Evolutionary conservation across 2,797 vertebrate genomes (phyloP).

Genomic region (Acanthurus tractus): DNA sequence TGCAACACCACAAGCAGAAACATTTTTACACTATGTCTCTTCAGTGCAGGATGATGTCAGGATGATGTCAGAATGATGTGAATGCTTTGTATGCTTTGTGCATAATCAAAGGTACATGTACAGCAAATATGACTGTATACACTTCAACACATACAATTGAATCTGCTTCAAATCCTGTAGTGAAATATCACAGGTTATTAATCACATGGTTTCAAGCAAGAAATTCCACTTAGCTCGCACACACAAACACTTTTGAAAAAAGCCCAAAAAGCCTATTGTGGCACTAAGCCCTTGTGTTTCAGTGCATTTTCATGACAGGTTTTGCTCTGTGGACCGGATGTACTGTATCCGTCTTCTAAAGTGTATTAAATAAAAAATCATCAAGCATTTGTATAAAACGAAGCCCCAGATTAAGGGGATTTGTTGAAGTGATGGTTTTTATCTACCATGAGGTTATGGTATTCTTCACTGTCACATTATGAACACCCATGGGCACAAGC

Average conservation of each 20-base stretch:
- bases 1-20: neutral
- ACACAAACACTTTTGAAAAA: conserved; percentile 71
- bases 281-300: conserved; percentile 80
- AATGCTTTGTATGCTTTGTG: no score
- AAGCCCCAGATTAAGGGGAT: conserved; percentile 84
- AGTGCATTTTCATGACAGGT: conserved; percentile 81
- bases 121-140: conserved; percentile 8
- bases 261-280: conserved; percentile 73
- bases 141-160: conserved; percentile 54
- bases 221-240: conserved; percentile 60
- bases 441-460: conserved; percentile 73
- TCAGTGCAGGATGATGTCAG: no score
- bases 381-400: conserved; percentile 78
- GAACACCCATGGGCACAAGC: conserved; percentile 37
- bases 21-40: neutral
- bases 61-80: no score
- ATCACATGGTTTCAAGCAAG: conserved; percentile 64
- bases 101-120: conserved; percentile 1
- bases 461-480: conserved; percentile 75
- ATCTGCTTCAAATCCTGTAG: conserved; percentile 53
- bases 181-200: conserved; percentile 71
- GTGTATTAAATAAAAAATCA: conserved; percentile 86
- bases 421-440: conserved; percentile 84
- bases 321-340: conserved; percentile 73
- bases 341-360: conserved; percentile 74